Base-by-base conservation (phyloP, 1,140 invertebrate genomes). In the Episyrphus balteatus region DNA sequence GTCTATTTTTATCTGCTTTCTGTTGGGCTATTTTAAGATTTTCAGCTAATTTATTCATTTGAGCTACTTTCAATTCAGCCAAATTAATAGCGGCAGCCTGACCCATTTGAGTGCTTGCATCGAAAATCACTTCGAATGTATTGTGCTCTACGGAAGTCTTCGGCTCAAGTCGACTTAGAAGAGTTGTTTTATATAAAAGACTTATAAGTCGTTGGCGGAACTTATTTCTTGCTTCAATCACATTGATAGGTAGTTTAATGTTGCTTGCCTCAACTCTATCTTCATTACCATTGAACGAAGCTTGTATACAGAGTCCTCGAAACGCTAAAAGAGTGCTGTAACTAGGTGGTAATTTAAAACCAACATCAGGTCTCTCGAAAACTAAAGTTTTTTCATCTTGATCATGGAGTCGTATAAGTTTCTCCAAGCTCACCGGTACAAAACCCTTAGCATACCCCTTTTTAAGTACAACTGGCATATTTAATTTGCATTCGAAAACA, bases 291-390 rank as follows among this genome's bases (percentile, higher is more conserved):
- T 3, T 36, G 15, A 19, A 55, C 6, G 43, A 12, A 3, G 6
- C 11, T 38, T 60, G 44, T 44, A 67, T 57, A 18, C 62, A 61
- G 13, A 65, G 46, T n/a, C 58, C 55, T 2, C 64, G 60, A 21
- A 67, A 62, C 0, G 50, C 60, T 53, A 63, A 58, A 49, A 61
- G 50, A n/a, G 61, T 60, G 7, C 53, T 57, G 53, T 51, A 65
- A 39, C 48, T 67, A 1, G 64, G 58, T 7, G 60, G 59, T 36
- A 67, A 41, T 37, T 41, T 8, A 44, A 36, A 36, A 37, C 14
- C n/a, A 38, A 13, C 13, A 31, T 31, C 21, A 11, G 10, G 10
- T 11, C 37, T n/a, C 31, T 30, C 12, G 21, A 12, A 52, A 19
- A 38, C 9, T 14, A 33, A 15, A 18, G 6, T 3, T 44, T 26